Evolutionary conservation across 2,888 invertebrate genomes (phyloP).

Genomic region (Ectemnius cavifrons): DNA sequence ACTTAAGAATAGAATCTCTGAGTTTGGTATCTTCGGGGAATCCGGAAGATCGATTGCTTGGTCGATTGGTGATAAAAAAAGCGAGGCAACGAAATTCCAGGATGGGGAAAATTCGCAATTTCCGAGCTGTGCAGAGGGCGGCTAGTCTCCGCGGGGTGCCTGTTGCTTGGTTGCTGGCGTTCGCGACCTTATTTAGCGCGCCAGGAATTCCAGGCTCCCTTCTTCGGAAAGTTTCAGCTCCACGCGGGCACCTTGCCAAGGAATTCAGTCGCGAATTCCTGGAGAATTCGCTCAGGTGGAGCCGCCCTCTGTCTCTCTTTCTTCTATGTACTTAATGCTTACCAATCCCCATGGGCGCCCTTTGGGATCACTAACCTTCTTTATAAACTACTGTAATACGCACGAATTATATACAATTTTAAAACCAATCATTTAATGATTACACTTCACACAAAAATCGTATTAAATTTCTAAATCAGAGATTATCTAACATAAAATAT

Average conservation of each 20-base stretch:
- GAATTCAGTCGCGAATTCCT: conserved; percentile 55
- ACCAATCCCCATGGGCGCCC: too few species aligned
- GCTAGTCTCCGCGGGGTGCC: conserved; percentile 38
- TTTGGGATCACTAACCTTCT: too few species aligned
- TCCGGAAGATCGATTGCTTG: too few species aligned
- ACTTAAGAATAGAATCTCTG: too few species aligned
- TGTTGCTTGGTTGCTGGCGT: conserved; percentile 26
- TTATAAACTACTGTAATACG: neutral
- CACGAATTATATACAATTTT: too few species aligned
- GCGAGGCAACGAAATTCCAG: conserved; percentile 34
- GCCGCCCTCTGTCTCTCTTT: conserved; percentile 47
- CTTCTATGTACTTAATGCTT: conserved; percentile 34
- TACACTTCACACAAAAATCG: too few species aligned
- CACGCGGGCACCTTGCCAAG: conserved; percentile 40
- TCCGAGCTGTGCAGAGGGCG: conserved; percentile 14
- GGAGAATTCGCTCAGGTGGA: conserved; percentile 54
- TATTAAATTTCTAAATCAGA: too few species aligned
- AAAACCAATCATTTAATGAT: too few species aligned
- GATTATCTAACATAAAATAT: too few species aligned
- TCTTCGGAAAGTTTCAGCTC: conserved; percentile 32
- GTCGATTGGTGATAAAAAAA: neutral
- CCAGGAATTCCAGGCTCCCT: conserved; percentile 49
- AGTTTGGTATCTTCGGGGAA: too few species aligned
- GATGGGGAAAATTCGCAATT: conserved; percentile 44
- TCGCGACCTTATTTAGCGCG: conserved; percentile 59